Percentiles rank a stretch among this genome's conserved stretches.
Conservation (phyloP, 2,888 invertebrate genomes). For the Ichneumon xanthorius region DNA sequence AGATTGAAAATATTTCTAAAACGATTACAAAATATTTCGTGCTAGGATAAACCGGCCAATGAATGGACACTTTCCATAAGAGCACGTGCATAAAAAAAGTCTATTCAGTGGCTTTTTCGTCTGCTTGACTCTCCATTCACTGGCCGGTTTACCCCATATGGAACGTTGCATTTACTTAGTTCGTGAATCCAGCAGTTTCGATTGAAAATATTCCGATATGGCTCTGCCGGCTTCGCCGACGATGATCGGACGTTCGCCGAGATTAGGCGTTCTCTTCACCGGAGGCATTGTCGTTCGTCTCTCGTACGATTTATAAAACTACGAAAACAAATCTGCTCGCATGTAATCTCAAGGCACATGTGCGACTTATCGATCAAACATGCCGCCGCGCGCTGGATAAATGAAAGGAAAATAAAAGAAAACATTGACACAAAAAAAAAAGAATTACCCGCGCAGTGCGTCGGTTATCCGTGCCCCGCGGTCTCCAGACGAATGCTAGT, state of each 20-base stretch:
- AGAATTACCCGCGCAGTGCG: not conserved
- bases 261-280: constrained; percentile 62
- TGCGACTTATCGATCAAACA: constrained; percentile 59
- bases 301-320: not conserved
- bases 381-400: constrained; percentile 26
- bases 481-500: not conserved
- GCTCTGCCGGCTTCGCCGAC: constrained; percentile 84
- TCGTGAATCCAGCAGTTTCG: constrained; percentile 86
- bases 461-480: not conserved
- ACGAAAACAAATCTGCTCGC: not conserved
- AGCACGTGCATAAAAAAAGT: too few relatives aligned
- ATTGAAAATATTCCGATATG: constrained; percentile 86
- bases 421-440: not conserved
- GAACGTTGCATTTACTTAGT: constrained; percentile 83
- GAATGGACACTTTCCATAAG: too few relatives aligned
- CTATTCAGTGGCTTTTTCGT: too few relatives aligned
- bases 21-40: too few relatives aligned
- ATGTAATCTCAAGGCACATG: not conserved
- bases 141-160: too few relatives aligned
- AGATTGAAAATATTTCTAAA: too few relatives aligned
- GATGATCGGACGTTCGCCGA: constrained; percentile 72
- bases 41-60: too few relatives aligned
- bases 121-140: too few relatives aligned
- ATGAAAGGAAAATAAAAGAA: not conserved
- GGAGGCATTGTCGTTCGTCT: constrained; percentile 26